phyloP scores from a whole-genome alignment of 2,113 vertebrate species.

The Lutjanus erythropterus region DNA sequence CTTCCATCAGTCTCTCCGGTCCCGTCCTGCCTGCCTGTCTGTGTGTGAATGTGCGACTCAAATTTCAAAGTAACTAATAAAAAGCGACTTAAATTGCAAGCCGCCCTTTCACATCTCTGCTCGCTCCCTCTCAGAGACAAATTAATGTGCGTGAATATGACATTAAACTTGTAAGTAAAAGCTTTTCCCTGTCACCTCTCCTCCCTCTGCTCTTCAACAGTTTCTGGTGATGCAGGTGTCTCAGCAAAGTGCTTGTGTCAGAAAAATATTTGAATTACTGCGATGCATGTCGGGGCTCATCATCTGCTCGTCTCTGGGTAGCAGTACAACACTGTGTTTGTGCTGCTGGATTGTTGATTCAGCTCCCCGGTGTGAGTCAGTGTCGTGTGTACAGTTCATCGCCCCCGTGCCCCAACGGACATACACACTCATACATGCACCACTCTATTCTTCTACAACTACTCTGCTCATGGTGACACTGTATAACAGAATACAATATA shows the following conservation, averaged over 20 bases:
- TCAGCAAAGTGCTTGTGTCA: conserved; percentile 14
- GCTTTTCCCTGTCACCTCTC: neutral
- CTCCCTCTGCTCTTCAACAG: neutral
- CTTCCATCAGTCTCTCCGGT: conserved; percentile 27
- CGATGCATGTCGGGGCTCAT: conserved; percentile 7
- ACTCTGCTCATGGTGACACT: neutral
- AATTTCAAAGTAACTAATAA: conserved; percentile 46
- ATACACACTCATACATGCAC: conserved; percentile 4
- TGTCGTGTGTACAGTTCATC: neutral
- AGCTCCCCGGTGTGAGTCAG: conserved; percentile 15
- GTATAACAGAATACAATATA: neutral
- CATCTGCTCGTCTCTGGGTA: conserved; percentile 30
- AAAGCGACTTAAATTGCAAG: conserved; percentile 33
- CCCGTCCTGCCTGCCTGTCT: too few relatives aligned
- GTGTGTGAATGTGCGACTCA: conserved; percentile 7
- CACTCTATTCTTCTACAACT: conserved; percentile 11
- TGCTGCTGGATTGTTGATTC: conserved; percentile 14
- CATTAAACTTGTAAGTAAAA: conserved; percentile 20
- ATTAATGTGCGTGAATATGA: conserved; percentile 33
- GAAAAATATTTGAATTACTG: conserved; percentile 22
- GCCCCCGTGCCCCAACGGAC: neutral
- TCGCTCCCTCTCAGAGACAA: conserved; percentile 6
- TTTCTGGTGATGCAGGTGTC: neutral
- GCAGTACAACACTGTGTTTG: neutral
- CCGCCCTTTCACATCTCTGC: conserved; percentile 7